Conservation (phyloP, 2,113 vertebrate species). For the Eulemur rufifrons region DNA sequence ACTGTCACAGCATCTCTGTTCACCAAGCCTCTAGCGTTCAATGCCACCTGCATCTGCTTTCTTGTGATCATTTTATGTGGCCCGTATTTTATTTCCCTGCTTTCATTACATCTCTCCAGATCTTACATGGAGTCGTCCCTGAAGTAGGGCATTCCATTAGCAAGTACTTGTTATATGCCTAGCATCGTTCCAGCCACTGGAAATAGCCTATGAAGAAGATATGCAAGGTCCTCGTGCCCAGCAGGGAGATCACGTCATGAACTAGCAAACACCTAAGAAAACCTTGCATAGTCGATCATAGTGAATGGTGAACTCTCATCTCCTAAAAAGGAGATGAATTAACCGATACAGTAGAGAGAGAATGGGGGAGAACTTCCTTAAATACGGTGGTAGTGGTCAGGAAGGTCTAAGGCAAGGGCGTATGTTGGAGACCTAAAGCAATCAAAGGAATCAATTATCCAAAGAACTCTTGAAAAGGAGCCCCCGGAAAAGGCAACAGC, state of each 20-base stretch:
- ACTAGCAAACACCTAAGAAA: not conserved
- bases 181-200: not conserved
- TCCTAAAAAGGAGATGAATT: not conserved
- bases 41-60: not conserved
- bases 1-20: too few species aligned
- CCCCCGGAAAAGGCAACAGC: not conserved
- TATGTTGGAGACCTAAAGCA: not conserved
- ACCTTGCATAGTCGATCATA: not conserved
- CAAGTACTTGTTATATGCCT: rapidly evolving
- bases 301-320: not conserved
- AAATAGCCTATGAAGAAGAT: not conserved
- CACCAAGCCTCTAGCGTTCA: not conserved
- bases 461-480: not conserved
- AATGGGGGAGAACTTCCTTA: not conserved
- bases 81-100: not conserved
- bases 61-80: not conserved
- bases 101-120: not conserved
- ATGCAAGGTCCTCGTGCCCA: not conserved
- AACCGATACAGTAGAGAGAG: not conserved
- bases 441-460: not conserved
- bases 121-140: not conserved
- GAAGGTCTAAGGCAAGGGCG: not conserved
- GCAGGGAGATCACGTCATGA: not conserved
- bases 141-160: not conserved
- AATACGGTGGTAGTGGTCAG: not conserved